Evolutionary conservation across 2,888 invertebrate species (phyloP), one percentile per base, ranked within the genome.

Genomic region (Pollenia angustigena): DNA sequence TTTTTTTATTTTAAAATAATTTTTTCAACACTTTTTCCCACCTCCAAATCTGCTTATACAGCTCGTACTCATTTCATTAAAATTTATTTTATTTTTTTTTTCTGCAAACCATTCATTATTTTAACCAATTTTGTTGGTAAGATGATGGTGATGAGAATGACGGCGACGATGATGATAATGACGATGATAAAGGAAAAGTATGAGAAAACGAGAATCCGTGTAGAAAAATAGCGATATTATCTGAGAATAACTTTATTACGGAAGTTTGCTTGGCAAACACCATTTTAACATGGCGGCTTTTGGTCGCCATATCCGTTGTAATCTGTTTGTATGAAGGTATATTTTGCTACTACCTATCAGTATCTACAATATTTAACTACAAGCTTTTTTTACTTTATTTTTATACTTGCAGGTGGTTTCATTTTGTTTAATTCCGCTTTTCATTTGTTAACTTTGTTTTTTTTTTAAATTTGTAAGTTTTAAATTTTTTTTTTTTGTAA

Each of bases 181-280:
- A 72, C n/a, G 54, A 62, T 58, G 56, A 75, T 66, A 66, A 76
- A 52, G 64, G 8, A 79, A 72, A 50, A 8, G 23, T 9, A 18
- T 18, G 4, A 76, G 60, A 52, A 40, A 16, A 50, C 87, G 90
- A 89, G 89, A 90, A 89, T 89, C 8, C 44, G 50, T 64, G 50
- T 52, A 32, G 75, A 62, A 76, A 81, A 82, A 90, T 90, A 90
- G 44, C 56, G 64, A 69, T 83, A 83, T 76, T 80, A 75, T 81
- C 80, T 75, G 72, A 90, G 89, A 88, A 90, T 91, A 92, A 91
- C 91, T 91, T 92, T 90, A 91, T 92, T 91, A 91, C 87, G 89
- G 88, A 90, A 91, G 90, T 91, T 90, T 89, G 81, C 87, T 48
- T 56, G 74, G 86, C 78, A 88, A 75, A 84, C 83, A 85, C 87